Base-by-base conservation (phyloP, 2,888 invertebrate genomes). In the Leptothorax acervorum region DNA sequence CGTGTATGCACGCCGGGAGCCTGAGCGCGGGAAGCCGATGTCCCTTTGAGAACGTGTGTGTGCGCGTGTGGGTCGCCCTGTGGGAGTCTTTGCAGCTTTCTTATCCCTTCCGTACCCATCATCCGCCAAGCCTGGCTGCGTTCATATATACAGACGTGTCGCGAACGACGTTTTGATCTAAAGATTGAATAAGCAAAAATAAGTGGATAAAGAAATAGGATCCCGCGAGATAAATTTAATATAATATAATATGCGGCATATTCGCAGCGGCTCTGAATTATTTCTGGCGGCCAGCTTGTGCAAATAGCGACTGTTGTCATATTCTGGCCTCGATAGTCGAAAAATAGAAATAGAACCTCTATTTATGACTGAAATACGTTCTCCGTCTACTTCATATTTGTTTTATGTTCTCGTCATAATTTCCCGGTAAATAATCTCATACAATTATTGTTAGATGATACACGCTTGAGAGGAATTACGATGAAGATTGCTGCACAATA, bases 31-130 rank as follows among this genome's bases (percentile, higher is more conserved):
- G 86, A 75, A 84, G 89, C 70, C 85, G 86, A 89, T 82, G 85
- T 87, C 85, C 85, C 88, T 88, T 88, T 53, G 76, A 82, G 85
- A 86, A 8, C 23, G 31, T 68, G n/a, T 18, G 31, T 5, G 55
- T 45, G 28, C 42, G 78, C 86, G 88, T 88, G 90, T 90, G 86
- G 88, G 90, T 89, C 87, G 88, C 89, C 90, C 90, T 88, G 88
- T 90, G 90, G 89, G 89, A 89, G 89, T 90, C 91, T 87, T 85
- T 74, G 65, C 65, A 84, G 85, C 88, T 85, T 85, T 90, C 86
- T 89, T 87, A 87, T 90, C 83, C 84, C 89, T 87, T 70, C 83
- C 71, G 53, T 63, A 62, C 76, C 75, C 76, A 82, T 75, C 63
- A 65, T 75, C 42, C 48, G 62, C 53, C 63, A 35, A 71, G 55